Conservation (phyloP, 2,797 vertebrate species). For the Bradypodion pumilum region DNA sequence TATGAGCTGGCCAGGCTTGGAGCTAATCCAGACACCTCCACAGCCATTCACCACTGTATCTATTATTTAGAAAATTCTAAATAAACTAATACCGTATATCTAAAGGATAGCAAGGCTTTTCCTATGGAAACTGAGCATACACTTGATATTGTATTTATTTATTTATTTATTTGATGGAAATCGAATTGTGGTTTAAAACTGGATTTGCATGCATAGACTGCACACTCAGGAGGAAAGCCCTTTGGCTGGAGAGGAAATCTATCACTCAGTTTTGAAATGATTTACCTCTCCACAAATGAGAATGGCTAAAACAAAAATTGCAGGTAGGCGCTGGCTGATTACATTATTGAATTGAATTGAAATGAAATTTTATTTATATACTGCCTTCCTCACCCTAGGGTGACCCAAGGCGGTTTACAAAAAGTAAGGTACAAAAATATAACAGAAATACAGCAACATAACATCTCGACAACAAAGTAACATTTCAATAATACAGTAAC, state of each 20-base stretch:
- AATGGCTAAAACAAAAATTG: not conserved
- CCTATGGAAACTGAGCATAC: not conserved
- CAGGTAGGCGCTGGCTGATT: not conserved
- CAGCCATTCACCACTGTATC: not conserved
- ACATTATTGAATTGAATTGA: too few relatives aligned
- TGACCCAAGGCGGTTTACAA: too few relatives aligned
- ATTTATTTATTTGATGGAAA: not conserved
- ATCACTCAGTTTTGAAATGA: not conserved
- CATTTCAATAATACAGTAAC: too few relatives aligned
- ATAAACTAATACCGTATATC: not conserved
- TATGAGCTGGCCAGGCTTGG: not conserved
- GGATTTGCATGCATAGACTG: not conserved
- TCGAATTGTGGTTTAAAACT: not conserved
- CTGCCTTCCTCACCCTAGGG: too few relatives aligned
- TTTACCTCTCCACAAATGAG: not conserved
- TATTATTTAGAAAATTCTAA: not conserved
- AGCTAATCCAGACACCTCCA: not conserved
- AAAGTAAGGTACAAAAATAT: too few relatives aligned
- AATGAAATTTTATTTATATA: too few relatives aligned
- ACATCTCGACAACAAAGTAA: too few relatives aligned
- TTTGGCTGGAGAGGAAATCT: not conserved
- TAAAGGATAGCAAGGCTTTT: fast-evolving
- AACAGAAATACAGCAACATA: too few relatives aligned
- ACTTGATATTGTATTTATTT: not conserved
- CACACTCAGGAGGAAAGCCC: not conserved